Evolutionary conservation across 2,888 invertebrate genomes (phyloP).

Genomic region (Stenodera caucasica): DNA sequence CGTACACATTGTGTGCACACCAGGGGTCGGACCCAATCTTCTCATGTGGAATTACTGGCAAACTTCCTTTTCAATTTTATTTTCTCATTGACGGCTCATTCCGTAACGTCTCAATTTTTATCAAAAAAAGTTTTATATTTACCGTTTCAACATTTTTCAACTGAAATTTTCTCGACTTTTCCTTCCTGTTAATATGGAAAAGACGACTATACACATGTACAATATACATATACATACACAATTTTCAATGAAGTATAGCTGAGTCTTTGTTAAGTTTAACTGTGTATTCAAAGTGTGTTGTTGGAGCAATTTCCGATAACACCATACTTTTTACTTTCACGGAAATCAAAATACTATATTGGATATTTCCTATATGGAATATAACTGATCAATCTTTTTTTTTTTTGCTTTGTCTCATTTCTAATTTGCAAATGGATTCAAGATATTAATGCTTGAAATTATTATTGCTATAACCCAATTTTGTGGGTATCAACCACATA

Average conservation of each 20-base stretch:
- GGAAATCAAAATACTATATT: neutral
- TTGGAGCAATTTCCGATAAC: slow-evolving; percentile 9
- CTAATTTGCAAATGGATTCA: neutral
- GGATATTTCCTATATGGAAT: neutral
- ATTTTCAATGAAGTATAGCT: neutral
- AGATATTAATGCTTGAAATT: neutral
- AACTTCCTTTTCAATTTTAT: slow-evolving; percentile 14
- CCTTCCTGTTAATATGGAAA: slow-evolving; percentile 4
- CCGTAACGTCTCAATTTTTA: slow-evolving; percentile 10
- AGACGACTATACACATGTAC: slow-evolving; percentile 2
- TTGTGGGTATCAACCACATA: slow-evolving; percentile 28
- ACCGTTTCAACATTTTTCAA: slow-evolving; percentile 2
- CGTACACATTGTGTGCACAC: slow-evolving; percentile 32
- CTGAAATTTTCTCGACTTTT: neutral
- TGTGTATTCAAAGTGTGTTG: slow-evolving; percentile 5
- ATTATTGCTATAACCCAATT: slow-evolving; percentile 18
- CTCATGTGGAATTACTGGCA: slow-evolving; percentile 15
- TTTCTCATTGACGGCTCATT: slow-evolving; percentile 17
- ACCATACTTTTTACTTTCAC: neutral
- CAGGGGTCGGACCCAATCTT: slow-evolving; percentile 33
- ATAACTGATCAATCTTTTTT: neutral
- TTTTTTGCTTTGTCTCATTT: neutral
- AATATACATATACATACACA: neutral
- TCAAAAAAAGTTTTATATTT: slow-evolving; percentile 9
- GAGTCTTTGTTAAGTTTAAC: neutral